Base-by-base conservation (phyloP, 2,797 vertebrate species). In the Diplodus sargus region DNA sequence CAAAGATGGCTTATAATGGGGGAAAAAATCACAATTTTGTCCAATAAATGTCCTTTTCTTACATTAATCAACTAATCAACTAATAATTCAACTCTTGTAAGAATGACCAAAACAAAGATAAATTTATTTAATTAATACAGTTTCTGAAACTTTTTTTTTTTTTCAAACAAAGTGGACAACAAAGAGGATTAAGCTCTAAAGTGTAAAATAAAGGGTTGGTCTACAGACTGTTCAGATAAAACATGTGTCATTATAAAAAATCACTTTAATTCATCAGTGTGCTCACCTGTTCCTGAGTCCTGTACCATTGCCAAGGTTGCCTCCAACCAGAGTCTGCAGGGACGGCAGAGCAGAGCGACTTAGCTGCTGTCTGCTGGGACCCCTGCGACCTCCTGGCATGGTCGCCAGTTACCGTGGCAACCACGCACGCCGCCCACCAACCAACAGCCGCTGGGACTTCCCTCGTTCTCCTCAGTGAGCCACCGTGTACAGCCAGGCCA, bases 311-410 rank as follows among this genome's bases (percentile, higher is more conserved):
- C 96, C 95, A 8, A 98, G 96, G 93, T 95, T 95, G 63, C 96
- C 96, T 10, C 98, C 98, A 65, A 99, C 97, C 90, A 99, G 94
- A 18, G 97, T 99, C 95, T 99, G 98, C 90, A 98, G 96, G 90
- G 98, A 98, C 69, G 98, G 98, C 94, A 99, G 96, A 87, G 98
- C 97, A 89, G 97, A 97, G 93, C 98, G 97, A 96, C 97, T 99
- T 93, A 99, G 95, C 94, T 99, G 98, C 95, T 99, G 98, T 97
- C 98, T 97, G 94, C 97, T 99, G 89, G 97, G 98, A 95, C 98
- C 98, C 97, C 98, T 97, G 95, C 98, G 97, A 96, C 98, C 97
- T 94, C 98, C 97, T 95, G 98, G 98, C 98, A 99, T 99, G 96
- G 96, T 97, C 86, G 92, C 94, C 95, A 94, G 95, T 94, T 94